A percentile compares a stretch with the other conserved stretches of the same genome.
Conservation (phyloP, 2,797 vertebrate genomes). For the Rhodeus uyekii region DNA sequence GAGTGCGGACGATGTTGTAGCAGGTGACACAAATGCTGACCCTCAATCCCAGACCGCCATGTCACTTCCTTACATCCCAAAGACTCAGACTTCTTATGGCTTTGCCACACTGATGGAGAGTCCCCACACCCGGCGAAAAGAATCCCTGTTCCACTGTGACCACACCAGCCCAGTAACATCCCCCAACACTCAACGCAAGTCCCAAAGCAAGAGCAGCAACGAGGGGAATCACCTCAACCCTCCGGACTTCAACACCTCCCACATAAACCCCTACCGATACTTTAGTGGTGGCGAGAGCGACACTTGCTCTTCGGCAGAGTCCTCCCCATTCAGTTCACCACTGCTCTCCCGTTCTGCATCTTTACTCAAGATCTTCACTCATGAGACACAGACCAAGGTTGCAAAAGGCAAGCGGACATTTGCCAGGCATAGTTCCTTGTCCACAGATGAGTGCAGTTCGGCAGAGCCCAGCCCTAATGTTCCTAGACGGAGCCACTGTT, state of each 20-base stretch:
- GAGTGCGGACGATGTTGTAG: slow-evolving; percentile 75
- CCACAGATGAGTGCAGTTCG: slow-evolving; percentile 92
- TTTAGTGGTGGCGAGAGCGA: slow-evolving; percentile 96
- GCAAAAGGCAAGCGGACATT: slow-evolving; percentile 90
- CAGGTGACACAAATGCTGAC: slow-evolving; percentile 81
- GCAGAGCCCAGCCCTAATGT: slow-evolving; percentile 91
- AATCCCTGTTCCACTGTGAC: slow-evolving; percentile 95
- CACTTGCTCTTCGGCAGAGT: slow-evolving; percentile 95
- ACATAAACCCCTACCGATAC: slow-evolving; percentile 90
- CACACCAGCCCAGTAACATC: slow-evolving; percentile 87
- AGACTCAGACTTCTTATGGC: slow-evolving; percentile 95
- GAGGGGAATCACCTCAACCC: slow-evolving; percentile 79
- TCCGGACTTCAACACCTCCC: slow-evolving; percentile 78
- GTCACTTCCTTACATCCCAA: slow-evolving; percentile 92
- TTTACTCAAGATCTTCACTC: slow-evolving; percentile 92
- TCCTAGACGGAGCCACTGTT: slow-evolving; percentile 80
- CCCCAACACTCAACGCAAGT: slow-evolving; percentile 79
- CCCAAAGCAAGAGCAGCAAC: slow-evolving; percentile 39
- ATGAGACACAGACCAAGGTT: slow-evolving; percentile 93
- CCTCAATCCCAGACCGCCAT: slow-evolving; percentile 91
- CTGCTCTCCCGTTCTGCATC: slow-evolving; percentile 93
- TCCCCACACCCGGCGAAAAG: slow-evolving; percentile 93
- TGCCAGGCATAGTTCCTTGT: slow-evolving; percentile 91
- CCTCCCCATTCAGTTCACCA: slow-evolving; percentile 92
- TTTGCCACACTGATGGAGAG: slow-evolving; percentile 92